Conservation (phyloP, 1,140 invertebrate species). For the Drosophila chauvacae region DNA sequence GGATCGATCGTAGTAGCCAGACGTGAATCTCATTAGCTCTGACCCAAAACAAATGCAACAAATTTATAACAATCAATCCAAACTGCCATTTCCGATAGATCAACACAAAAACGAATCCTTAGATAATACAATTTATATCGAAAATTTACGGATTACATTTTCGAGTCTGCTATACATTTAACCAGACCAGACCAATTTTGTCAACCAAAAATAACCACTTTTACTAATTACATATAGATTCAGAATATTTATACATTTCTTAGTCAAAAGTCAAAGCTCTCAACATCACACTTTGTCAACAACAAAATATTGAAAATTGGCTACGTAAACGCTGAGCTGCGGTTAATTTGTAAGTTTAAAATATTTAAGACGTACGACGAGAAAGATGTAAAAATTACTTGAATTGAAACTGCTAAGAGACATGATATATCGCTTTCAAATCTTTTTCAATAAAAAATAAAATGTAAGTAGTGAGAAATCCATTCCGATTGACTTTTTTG, state of each 20-base stretch:
- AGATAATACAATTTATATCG: slow-evolving; percentile 39
- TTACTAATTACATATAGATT: slow-evolving; percentile 32
- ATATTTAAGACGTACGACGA: slow-evolving; percentile 28
- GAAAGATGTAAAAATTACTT: slow-evolving; percentile 21
- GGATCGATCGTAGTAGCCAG: slow-evolving; percentile 47
- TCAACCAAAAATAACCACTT: slow-evolving; percentile 19
- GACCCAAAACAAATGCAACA: slow-evolving; percentile 53
- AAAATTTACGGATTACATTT: slow-evolving; percentile 32
- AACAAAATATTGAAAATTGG: slow-evolving; percentile 51
- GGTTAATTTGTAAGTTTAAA: slow-evolving; percentile 61
- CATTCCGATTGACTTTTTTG: not conserved
- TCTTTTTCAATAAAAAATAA: slow-evolving; percentile 74
- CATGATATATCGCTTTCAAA: slow-evolving; percentile 57
- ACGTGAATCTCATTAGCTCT: slow-evolving; percentile 65
- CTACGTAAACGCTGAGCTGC: slow-evolving; percentile 31
- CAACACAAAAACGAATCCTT: slow-evolving; percentile 17
- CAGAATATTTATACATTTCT: slow-evolving; percentile 33
- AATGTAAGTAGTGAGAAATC: slow-evolving; percentile 30
- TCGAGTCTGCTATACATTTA: slow-evolving; percentile 34
- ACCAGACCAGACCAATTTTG: slow-evolving; percentile 48
- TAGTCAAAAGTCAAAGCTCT: slow-evolving; percentile 24
- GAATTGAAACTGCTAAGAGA: slow-evolving; percentile 28
- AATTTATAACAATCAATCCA: slow-evolving; percentile 66
- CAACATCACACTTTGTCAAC: slow-evolving; percentile 32
- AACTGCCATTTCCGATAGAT: slow-evolving; percentile 65